Base-by-base conservation (phyloP, 1,140 invertebrate species). In the Ditylenchus dipsaci region DNA sequence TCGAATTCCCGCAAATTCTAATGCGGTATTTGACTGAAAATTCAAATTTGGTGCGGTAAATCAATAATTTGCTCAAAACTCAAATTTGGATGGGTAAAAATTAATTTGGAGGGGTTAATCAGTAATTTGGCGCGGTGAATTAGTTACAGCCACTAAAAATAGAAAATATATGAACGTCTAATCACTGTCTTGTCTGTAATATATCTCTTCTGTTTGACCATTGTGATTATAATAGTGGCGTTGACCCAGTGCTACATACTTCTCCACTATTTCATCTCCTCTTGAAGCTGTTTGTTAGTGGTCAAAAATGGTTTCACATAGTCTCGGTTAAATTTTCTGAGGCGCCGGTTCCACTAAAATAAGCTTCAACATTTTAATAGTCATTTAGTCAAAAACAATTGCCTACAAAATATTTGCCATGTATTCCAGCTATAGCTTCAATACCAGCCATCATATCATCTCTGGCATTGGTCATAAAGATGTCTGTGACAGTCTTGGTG, bases 381-480 rank as follows among this genome's bases (percentile, higher is more conserved):
- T 5, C 33, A 38, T 38, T n/a, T n/a, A 26, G 49, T 53, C 15
- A 21, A 53, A 53, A 53, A 33, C 9, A 70, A n/a, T n/a, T n/a
- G n/a, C 33, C 69, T 71, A 75, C 71, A 59, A 58, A 72, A 62
- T 65, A 59, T 59, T 63, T 53, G 27, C 71, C 71, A 33, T 69
- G 71, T 23, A 72, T 74, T 15, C 71, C 71, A 8, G 60, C 65
- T 56, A 72, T 72, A n/a, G 74, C 71, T 47, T 72, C 71, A 65
- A 72, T 75, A n/a, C 70, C 71, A 17, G 71, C 71, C 63, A 72
- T 69, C 71, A 67, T 69, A 26, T 72, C 71, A 17, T 72, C 71
- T 29, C 30, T 19, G 3, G 72, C 68, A 49, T 72, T 76, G 17
- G 71, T 64, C 13, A 70, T 33, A 27, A 74, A 27, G 1, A 74